Evolutionary conservation across 2,113 vertebrate genomes (phyloP), one percentile per base, ranked within the genome.

Genomic region (Rhinolophus ferrumequinum): DNA sequence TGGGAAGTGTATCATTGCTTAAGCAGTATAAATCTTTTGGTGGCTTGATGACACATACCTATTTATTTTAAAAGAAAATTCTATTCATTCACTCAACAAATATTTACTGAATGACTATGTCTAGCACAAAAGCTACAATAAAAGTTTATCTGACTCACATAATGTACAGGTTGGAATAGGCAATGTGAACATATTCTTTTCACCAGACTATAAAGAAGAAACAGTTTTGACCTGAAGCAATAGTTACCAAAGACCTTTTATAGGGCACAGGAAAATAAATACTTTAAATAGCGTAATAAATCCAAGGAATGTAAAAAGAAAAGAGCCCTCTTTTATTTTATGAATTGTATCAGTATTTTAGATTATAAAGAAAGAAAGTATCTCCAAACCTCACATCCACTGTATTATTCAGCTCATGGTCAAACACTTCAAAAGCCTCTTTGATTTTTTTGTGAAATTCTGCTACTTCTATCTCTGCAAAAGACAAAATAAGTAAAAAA

Each of bases 361-460:
- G 64, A 92, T 86, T 86, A 56, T 21, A 26, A 94, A 77, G n/a
- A 86, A 88, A 86, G 41, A 97, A 97, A 95, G 47, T 70, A 94
- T 92, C 96, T 97, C 95, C 98, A 98, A 98, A 99, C 99, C 99
- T 99, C 97, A 99, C 99, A 97, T 99, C 99, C 97, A 99, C 99
- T 44, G 99, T 99, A 97, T 99, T 98, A 98, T 99, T 99, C 1
- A 89, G 93, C 79, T 99, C 98, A 41, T 98, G 98, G 98, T 99
- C 99, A 98, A 99, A 99, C 12, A 99, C 98, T 86, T 99, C 98
- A 98, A 99, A 99, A 54, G 99, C 99, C 4, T 98, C 98, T 75
- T 56, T 98, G 96, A 99, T 99, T 97, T 98, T 99, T 98, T 98
- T 99, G 70, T 99, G 98, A 66, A 98, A 87, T n/a, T 99, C 99